A percentile compares a stretch with the other conserved stretches of the same genome.
These are phyloP conservation scores for Apostichopus leukothele DNA, from an alignment of 53 echinoderm and acorn worm species.

Conservation along the genomic window DNA sequence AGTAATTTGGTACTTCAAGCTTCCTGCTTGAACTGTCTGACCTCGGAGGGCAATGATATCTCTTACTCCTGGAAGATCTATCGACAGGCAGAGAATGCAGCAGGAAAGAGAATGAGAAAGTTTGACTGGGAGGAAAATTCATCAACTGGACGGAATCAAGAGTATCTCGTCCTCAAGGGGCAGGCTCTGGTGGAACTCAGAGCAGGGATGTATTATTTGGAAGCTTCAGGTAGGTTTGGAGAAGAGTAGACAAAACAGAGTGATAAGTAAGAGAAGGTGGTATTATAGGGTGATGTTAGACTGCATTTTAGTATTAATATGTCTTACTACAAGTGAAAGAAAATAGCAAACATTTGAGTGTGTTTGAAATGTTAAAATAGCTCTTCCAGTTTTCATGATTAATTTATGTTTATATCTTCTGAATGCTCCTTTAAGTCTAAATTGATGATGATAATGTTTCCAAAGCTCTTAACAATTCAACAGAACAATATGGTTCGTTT, in stretches of 20 bases:
- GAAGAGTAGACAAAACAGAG: neutral
- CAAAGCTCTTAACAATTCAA: too few relatives aligned
- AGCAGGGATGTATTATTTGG: conserved; percentile 27
- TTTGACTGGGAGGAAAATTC: conserved; percentile 54
- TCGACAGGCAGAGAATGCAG: neutral
- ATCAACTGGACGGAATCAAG: conserved; percentile 54
- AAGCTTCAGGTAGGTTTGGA: conserved; percentile 49
- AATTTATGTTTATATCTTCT: too few relatives aligned
- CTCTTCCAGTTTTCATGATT: too few relatives aligned
- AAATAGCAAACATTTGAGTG: too few relatives aligned
- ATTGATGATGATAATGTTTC: too few relatives aligned
- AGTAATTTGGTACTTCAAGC: conserved; percentile 52
- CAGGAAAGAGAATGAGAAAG: neutral
- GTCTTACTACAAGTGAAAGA: too few relatives aligned
- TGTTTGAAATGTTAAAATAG: too few relatives aligned
- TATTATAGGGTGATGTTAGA: too few relatives aligned
- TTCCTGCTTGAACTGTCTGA: neutral
- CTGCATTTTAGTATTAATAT: too few relatives aligned
- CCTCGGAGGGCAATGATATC: neutral
- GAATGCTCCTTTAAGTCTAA: too few relatives aligned
- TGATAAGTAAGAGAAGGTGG: neutral
- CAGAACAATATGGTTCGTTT: too few relatives aligned
- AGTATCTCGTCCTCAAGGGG: conserved; percentile 58
- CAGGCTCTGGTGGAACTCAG: conserved; percentile 33
- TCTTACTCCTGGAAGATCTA: conserved; percentile 17